phyloP scores from a whole-genome alignment of 2,888 invertebrate genomes.

The Acronicta psi region DNA sequence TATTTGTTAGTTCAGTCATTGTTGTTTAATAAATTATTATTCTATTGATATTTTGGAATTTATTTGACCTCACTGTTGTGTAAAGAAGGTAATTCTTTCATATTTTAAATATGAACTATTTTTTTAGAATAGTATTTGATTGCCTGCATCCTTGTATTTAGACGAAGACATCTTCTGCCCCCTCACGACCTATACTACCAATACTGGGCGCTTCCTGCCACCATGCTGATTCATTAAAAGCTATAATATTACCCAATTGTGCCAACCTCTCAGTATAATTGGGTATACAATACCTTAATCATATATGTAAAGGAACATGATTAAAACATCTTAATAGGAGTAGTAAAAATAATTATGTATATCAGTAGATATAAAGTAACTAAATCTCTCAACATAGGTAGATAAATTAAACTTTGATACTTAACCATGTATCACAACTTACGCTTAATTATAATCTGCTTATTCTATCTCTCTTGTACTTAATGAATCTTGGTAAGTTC shows the following conservation, averaged over 20 bases:
- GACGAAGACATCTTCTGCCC: too few relatives aligned
- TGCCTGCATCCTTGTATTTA: too few relatives aligned
- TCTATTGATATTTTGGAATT: conserved; percentile 50
- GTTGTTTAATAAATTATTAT: conserved; percentile 74
- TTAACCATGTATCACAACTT: conserved; percentile 23
- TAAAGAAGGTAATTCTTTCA: not conserved
- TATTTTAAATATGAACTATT: not conserved
- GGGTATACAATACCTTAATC: too few relatives aligned
- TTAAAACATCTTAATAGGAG: conserved; percentile 16
- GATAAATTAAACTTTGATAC: conserved; percentile 32
- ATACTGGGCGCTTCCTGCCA: not conserved
- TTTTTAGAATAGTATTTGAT: too few relatives aligned
- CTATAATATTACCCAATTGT: too few relatives aligned
- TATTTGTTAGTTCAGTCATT: conserved; percentile 67
- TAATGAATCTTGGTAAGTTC: conserved; percentile 92
- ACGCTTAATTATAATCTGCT: conserved; percentile 66
- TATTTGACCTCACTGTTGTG: conserved; percentile 9
- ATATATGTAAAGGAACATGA: conserved; percentile 13
- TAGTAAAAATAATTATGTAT: conserved; percentile 14
- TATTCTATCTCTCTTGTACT: conserved; percentile 89
- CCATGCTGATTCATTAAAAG: too few relatives aligned
- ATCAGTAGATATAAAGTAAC: conserved; percentile 30
- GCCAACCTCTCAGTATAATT: too few relatives aligned
- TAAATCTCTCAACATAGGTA: conserved; percentile 26
- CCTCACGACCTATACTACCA: too few relatives aligned